Percentiles rank a stretch among this genome's conserved stretches.
phyloP scores from a whole-genome alignment of 1,140 invertebrate genomes.

The Tetragnatha versicolor region DNA sequence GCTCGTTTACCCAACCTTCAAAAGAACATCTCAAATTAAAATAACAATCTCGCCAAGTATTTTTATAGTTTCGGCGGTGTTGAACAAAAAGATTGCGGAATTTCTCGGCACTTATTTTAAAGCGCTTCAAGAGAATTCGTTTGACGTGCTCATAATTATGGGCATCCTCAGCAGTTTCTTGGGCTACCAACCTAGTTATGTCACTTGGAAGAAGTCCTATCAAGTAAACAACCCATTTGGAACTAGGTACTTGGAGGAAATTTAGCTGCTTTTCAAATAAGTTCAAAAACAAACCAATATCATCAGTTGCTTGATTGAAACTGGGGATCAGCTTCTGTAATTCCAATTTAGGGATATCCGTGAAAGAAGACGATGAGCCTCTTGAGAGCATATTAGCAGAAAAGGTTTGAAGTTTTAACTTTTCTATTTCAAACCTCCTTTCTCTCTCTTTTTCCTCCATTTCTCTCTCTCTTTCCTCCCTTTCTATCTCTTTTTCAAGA shows the following conservation, averaged over 20 bases:
- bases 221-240: not conserved
- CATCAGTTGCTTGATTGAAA: not conserved
- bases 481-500: no score
- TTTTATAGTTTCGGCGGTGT: not conserved
- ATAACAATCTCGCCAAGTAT: conserved; percentile 1
- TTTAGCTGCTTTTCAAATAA: not conserved
- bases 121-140: not conserved
- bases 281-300: conserved; percentile 1
- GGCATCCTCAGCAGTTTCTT: not conserved
- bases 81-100: not conserved
- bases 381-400: no score
- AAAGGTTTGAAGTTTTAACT: no score
- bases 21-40: conserved; percentile 8
- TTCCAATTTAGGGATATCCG: not conserved
- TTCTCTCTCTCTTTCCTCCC: no score
- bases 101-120: not conserved
- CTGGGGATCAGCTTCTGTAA: not conserved
- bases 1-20: not conserved
- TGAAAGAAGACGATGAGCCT: not conserved
- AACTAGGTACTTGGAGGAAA: not conserved
- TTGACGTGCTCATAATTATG: not conserved
- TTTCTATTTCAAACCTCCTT: no score
- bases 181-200: not conserved
- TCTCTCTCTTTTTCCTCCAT: no score
- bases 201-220: not conserved